Percentiles rank a stretch among this genome's conserved stretches.
phyloP scores from a whole-genome alignment of 1,140 invertebrate genomes.

The Camponotus pennsylvanicus region DNA sequence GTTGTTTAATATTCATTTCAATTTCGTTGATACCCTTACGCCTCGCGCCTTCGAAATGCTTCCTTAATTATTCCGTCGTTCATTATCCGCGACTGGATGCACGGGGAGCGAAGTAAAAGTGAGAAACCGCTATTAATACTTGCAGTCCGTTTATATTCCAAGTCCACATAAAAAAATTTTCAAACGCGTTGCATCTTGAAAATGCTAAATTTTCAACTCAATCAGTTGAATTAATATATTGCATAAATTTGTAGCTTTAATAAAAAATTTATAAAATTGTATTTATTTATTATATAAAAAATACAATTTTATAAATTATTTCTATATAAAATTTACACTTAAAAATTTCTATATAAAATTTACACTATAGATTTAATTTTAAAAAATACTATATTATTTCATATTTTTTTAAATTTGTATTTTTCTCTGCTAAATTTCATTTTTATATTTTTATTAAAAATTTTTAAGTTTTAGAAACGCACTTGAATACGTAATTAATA shows the following conservation, averaged over 20 bases:
- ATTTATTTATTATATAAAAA: too few species aligned
- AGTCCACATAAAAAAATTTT: background rate
- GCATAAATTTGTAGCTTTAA: too few species aligned
- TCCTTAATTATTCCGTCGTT: slow-evolving; percentile 64
- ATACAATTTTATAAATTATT: too few species aligned
- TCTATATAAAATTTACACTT: too few species aligned
- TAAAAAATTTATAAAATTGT: too few species aligned
- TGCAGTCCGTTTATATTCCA: slow-evolving; percentile 30
- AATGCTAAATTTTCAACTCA: background rate
- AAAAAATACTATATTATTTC: too few species aligned
- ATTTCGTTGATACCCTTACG: slow-evolving; percentile 41
- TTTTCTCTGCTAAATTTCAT: too few species aligned
- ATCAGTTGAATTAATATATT: background rate
- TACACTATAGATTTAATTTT: too few species aligned
- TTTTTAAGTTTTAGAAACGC: background rate
- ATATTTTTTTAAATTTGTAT: too few species aligned
- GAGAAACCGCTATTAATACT: slow-evolving; percentile 43
- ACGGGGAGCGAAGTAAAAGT: slow-evolving; percentile 53
- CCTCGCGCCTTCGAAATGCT: slow-evolving; percentile 29
- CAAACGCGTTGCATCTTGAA: background rate
- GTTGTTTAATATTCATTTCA: slow-evolving; percentile 39
- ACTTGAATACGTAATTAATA: background rate
- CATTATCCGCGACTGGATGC: slow-evolving; percentile 51
- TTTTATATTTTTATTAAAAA: background rate
- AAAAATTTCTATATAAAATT: too few species aligned